Conservation (phyloP, 53 echinoderm and acorn worm genomes). For the Echinarachnius parma region DNA sequence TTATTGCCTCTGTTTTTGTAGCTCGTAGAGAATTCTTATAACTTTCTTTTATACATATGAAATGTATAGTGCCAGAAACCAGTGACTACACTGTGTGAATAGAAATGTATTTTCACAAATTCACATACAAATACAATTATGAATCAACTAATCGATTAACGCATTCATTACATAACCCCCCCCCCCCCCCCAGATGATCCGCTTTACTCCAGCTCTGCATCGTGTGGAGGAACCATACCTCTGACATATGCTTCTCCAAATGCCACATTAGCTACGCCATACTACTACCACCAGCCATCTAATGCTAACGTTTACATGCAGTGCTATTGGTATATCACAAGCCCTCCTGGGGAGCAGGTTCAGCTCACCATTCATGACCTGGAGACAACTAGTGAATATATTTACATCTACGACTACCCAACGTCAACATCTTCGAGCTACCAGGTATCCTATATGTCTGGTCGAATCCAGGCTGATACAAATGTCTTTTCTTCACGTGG, state of each 20-base stretch:
- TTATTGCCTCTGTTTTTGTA: too few species aligned
- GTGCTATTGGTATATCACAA: slow-evolving; percentile 14
- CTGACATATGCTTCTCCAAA: slow-evolving; percentile 18
- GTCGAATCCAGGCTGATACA: background rate
- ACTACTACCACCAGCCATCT: slow-evolving; percentile 21
- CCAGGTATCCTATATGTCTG: background rate
- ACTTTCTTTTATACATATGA: too few species aligned
- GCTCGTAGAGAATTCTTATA: too few species aligned
- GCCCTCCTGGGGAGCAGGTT: slow-evolving; percentile 26
- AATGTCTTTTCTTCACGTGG: slow-evolving; percentile 4
- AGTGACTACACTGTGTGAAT: too few species aligned
- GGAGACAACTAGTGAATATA: background rate
- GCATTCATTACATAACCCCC: too few species aligned
- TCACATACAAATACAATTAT: too few species aligned
- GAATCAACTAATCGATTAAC: too few species aligned
- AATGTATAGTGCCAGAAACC: too few species aligned
- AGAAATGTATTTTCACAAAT: too few species aligned
- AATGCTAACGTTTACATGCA: background rate
- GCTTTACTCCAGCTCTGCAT: background rate
- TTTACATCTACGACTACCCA: slow-evolving; percentile 16
- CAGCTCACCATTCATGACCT: slow-evolving; percentile 9
- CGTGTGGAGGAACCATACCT: slow-evolving; percentile 9
- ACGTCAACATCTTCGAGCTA: background rate
- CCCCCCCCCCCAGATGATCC: background rate
- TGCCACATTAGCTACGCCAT: slow-evolving; percentile 6